Percentiles rank a stretch among this genome's conserved stretches.
Evolutionary conservation across 2,888 invertebrate species (phyloP).

Genomic region (Hylaea fasciaria): DNA sequence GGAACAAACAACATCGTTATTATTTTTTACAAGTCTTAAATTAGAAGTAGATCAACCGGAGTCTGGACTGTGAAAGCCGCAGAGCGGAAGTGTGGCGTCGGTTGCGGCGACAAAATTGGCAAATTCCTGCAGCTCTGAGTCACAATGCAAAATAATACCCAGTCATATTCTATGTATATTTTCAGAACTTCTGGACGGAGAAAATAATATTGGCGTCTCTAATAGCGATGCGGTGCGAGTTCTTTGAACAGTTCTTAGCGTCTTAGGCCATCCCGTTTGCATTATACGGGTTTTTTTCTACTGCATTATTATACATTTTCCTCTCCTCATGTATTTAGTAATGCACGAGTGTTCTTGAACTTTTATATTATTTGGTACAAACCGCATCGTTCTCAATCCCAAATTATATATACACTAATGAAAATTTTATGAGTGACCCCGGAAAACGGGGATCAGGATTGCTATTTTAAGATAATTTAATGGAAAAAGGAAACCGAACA

Average conservation of each 20-base stretch:
- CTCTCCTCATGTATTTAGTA: background rate
- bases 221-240: background rate
- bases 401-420: background rate
- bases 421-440: background rate
- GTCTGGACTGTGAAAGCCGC: slow-evolving; percentile 12
- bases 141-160: slow-evolving; percentile 15
- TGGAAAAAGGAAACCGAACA: slow-evolving; percentile 10
- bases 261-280: background rate
- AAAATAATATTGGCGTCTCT: background rate
- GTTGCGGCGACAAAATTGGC: slow-evolving; percentile 20
- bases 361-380: background rate
- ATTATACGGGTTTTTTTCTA: background rate
- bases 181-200: background rate
- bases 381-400: background rate
- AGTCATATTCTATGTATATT: slow-evolving; percentile 7
- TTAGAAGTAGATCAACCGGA: background rate
- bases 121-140: slow-evolving; percentile 18
- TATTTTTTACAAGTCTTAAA: slow-evolving; percentile 9
- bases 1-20: slow-evolving; percentile 12
- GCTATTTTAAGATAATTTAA: background rate
- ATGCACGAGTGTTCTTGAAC: background rate
- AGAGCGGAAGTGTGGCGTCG: slow-evolving; percentile 23
- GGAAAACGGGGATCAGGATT: background rate
- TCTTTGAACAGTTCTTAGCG: background rate
- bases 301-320: background rate